Base-by-base conservation (phyloP, 2,888 invertebrate genomes). In the Drosophila eohydei region DNA sequence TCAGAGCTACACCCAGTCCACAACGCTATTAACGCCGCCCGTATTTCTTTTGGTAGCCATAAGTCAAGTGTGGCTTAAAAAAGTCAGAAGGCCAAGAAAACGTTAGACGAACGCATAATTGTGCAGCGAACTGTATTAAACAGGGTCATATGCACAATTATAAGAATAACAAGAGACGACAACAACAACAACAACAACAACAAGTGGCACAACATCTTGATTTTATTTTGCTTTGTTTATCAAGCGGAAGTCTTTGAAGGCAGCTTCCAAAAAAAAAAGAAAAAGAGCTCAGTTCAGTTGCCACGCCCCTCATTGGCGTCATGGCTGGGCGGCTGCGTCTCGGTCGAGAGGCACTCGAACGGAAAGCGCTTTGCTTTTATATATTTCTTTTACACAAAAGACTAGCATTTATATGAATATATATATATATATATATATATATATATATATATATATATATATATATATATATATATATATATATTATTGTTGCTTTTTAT, bases 121-220 rank as follows among this genome's bases (percentile, higher is more conserved):
- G 89, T 75, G 73, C 85, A 77, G 66, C 81, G 85, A 85, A 85
- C 89, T 85, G 89, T 89, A 81, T 79, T 89, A 85, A 85, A 83
- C 83, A 83, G 89, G 85, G 85, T 86, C 85, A 89, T 88, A 83
- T 85, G 89, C 89, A 71, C 85, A 87, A 88, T 85, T 88, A 88
- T 81, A 85, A 79, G 80, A 88, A 88, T 71, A 87, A 71, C 73
- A 74, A 78, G 54, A 72, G 28, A 41, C 44, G 48, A 28, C 14
- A 51, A 16, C 43, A 76, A 58, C 48, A 64, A 55, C 16, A 46
- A 40, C 30, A 51, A 30, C 46, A 60, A 59, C 51, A 70, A 57
- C 64, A 71, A 55, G 40, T 56, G 58, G 43, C 55, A 59, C 55
- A 63, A 69, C 68, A 61, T 64, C 57, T 54, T 64, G 51, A 66